Conservation (phyloP, 2,797 vertebrate genomes). For the Cryptoblepharus egeriae region DNA sequence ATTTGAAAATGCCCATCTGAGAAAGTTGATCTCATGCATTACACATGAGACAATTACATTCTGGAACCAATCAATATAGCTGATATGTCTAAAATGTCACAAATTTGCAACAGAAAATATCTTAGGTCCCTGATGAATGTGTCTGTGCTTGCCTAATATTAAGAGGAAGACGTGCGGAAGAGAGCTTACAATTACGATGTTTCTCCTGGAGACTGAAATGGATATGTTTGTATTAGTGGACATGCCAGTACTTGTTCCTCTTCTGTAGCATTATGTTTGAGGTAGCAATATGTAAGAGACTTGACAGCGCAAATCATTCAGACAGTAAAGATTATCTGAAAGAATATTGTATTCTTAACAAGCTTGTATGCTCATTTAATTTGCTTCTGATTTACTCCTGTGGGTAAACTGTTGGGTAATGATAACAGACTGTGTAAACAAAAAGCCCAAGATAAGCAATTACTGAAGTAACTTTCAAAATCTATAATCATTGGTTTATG, state of each 20-base stretch:
- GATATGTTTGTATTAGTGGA: background rate
- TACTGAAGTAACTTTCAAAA: slow-evolving; percentile 17
- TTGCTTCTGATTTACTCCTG: slow-evolving; percentile 26
- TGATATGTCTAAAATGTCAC: background rate
- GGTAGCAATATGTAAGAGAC: background rate
- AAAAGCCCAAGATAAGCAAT: slow-evolving; percentile 17
- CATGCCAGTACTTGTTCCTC: background rate
- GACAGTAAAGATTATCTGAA: background rate
- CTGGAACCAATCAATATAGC: background rate
- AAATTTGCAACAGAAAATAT: background rate
- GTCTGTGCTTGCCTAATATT: background rate
- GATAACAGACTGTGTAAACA: background rate
- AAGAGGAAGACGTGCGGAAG: slow-evolving; percentile 11
- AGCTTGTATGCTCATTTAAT: background rate
- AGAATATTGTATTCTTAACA: background rate
- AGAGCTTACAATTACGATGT: background rate
- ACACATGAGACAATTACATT: background rate
- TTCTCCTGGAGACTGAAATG: slow-evolving; percentile 15
- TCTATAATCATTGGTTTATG: slow-evolving; percentile 26
- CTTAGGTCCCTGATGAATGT: background rate
- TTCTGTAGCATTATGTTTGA: background rate
- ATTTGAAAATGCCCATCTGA: background rate
- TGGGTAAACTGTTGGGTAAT: slow-evolving; percentile 15
- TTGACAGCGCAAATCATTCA: background rate
- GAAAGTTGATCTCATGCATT: slow-evolving; percentile 1